Evolutionary conservation across 2,888 invertebrate species (phyloP), one percentile per base, ranked within the genome.

Genomic region (Masnerella sp.): DNA sequence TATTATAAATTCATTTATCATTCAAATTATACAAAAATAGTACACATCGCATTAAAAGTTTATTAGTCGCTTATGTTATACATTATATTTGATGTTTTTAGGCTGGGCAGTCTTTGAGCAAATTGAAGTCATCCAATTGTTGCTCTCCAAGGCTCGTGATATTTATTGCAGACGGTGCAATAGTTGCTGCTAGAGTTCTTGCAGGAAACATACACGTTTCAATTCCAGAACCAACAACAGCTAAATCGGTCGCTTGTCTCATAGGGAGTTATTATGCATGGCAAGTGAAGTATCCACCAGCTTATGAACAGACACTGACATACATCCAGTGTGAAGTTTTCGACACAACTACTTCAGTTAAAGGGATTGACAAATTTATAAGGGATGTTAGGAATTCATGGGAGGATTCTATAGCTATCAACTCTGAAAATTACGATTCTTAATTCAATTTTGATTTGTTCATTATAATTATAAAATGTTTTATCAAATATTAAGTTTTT

Each of bases 111-210:
- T n/a, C n/a, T n/a, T n/a, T n/a, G n/a, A n/a, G n/a, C n/a, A n/a
- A n/a, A n/a, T n/a, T n/a, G n/a, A n/a, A n/a, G n/a, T n/a, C n/a
- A n/a, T n/a, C n/a, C n/a, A n/a, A n/a, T n/a, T n/a, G n/a, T n/a
- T n/a, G n/a, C n/a, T 38, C 38, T 38, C 38, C 38, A 38, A 38
- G 38, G 15, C 38, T 38, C 8, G 14, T 14, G 11, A 12, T 38
- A 2, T 38, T 5, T 15, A 15, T 9, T 4, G 5, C 2, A 9
- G 15, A 14, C 2, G 15, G 15, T 2, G 12, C 9, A 14, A 11
- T 38, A 38, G 15, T 14, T 5, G 15, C 2, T 14, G 38, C 38
- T 4, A 2, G 12, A 4, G 15, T 38, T 38, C 14, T 38, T 14
- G 2, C 11, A 2, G 15, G 15, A 38, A 14, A 12, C 2, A 4